Evolutionary conservation across 2,888 invertebrate species (phyloP), one percentile per base, ranked within the genome.

Genomic region (Myathropa florea): DNA sequence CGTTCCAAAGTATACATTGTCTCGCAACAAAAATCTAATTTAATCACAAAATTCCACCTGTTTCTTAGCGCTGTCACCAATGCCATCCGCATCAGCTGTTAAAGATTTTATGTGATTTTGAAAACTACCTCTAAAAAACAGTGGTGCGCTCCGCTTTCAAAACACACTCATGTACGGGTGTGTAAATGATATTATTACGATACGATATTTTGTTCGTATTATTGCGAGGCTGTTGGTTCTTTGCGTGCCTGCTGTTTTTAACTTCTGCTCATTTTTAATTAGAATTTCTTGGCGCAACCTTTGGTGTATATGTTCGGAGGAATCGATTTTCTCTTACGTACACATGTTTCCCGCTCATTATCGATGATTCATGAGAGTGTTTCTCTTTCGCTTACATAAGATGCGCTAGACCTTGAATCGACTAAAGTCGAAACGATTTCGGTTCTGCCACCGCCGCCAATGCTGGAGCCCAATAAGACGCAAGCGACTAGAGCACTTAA

Each of bases 321-420:
- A 81, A 78, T 46, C 14, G 80, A 60, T 61, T 80, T 33, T 36
- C 65, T 23, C 33, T 65, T 23, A 65, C 57, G 65, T 65, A 30
- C 55, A 67, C 33, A 63, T 55, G 33, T 36, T 36, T 23, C 30
- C 57, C 46, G 46, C 39, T 65, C 59, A 63, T 57, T 63, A 55
- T 79, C 64, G 53, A 60, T 80, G 46, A 79, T 75, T 79, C 79
- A 71, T 71, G 46, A 71, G 60, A 57, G 67, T 9, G 4, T 55
- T 55, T 39, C 57, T 30, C 71, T 23, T 30, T 46, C 33, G 23
- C 64, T 83, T 83, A 83, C 68, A 63, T 39, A 72, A 85, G 26
- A 65, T 39, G 4, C 36, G 39, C 63, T 68, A 77, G 81, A 82
- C 85, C 85, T 85, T 85, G 85, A 85, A 85, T 68, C 53, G 82